phyloP scores from a whole-genome alignment of 1,140 invertebrate genomes.

The Steinernema feltiae region DNA sequence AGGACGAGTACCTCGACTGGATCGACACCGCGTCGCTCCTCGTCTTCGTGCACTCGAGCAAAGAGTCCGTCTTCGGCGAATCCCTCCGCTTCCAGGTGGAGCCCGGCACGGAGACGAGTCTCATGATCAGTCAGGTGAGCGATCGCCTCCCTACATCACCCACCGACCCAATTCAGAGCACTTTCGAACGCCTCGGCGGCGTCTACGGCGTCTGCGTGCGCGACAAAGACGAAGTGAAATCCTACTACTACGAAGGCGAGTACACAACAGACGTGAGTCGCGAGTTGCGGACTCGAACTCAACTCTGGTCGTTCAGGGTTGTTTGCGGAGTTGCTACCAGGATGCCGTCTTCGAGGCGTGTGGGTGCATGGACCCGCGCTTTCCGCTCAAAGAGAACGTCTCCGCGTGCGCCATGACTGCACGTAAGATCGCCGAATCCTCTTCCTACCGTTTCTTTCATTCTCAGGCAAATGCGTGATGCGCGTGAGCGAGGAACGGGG shows the following conservation, averaged over 20 bases:
- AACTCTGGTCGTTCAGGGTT: too few species aligned
- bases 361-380: slow-evolving; percentile 33
- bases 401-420: slow-evolving; percentile 18
- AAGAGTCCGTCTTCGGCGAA: background rate
- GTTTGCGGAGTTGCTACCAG: slow-evolving; percentile 31
- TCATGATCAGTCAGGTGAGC: background rate
- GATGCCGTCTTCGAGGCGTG: slow-evolving; percentile 24
- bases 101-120: background rate
- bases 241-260: slow-evolving; percentile 31
- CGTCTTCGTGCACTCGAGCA: background rate
- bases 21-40: slow-evolving; percentile 30
- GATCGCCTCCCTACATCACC: background rate
- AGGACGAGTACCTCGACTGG: slow-evolving; percentile 33
- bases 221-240: slow-evolving; percentile 23
- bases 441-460: background rate
- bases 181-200: slow-evolving; percentile 32
- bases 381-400: slow-evolving; percentile 18
- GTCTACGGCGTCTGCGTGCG: slow-evolving; percentile 32
- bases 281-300: too few species aligned
- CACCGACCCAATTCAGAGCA: slow-evolving; percentile 18
- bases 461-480: slow-evolving; percentile 27
- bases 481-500: slow-evolving; percentile 15
- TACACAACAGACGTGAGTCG: slow-evolving; percentile 36
- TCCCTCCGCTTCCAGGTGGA: background rate
- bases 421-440: slow-evolving; percentile 7